Percentiles rank a stretch among this genome's conserved stretches.
phyloP scores from a whole-genome alignment of 2,113 vertebrate species.

The Sterrhoptilus dennistouni region DNA sequence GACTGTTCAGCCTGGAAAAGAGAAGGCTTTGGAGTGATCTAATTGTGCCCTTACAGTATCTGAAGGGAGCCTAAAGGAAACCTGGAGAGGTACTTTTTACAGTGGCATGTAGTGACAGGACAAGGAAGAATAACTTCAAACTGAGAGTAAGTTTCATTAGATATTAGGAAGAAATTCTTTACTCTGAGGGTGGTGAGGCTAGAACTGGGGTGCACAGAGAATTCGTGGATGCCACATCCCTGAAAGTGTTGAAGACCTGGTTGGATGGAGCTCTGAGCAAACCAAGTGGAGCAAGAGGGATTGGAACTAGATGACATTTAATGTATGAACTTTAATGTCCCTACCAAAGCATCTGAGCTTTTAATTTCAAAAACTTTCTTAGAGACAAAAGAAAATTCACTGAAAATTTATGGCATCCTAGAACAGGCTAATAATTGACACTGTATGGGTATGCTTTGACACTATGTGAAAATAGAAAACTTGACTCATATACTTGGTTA shows the following conservation, averaged over 20 bases:
- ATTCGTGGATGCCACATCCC: neutral
- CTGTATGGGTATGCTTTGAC: neutral
- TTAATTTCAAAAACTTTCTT: neutral
- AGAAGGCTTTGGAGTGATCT: neutral
- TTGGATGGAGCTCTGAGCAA: neutral
- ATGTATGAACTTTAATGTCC: neutral
- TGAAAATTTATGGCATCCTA: neutral
- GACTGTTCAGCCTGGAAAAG: neutral
- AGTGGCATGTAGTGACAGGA: neutral
- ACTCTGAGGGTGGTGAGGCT: neutral
- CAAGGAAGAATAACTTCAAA: neutral
- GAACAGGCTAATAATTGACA: neutral
- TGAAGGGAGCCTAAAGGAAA: neutral
- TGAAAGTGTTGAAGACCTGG: neutral
- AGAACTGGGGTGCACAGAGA: neutral
- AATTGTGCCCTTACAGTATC: neutral
- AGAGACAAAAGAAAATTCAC: neutral
- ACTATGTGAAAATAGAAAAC: slow-evolving; percentile 10
- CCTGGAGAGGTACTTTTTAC: neutral
- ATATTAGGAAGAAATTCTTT: neutral
- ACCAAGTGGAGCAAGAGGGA: accelerated
- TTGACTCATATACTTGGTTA: slow-evolving; percentile 16
- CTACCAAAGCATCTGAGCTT: neutral
- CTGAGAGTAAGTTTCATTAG: neutral
- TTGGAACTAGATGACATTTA: neutral